These are phyloP conservation scores for silkworm (Bombyx mori) DNA, from an alignment of 1,140 invertebrate species.

Conservation along the genomic window ASM3026992v2 NC_085122.1:7805501-7806000, in stretches of 20 bases:
- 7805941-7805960: too few relatives aligned
- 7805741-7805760: conserved; percentile 2
- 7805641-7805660: conserved; percentile 6
- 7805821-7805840: too few relatives aligned
- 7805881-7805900: too few relatives aligned
- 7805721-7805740: conserved; percentile 2
- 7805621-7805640: conserved; percentile 7
- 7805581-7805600: conserved; percentile 2
- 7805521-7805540: background rate
- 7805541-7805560: background rate
- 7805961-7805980: too few relatives aligned
- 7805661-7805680: conserved; percentile 4
- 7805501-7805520: too few relatives aligned
- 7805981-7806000: too few relatives aligned
- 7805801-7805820: too few relatives aligned
- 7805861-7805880: too few relatives aligned
- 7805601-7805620: conserved; percentile 1
- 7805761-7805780: background rate
- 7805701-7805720: conserved; percentile 7
- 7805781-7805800: too few relatives aligned
- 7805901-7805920: too few relatives aligned
- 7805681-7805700: conserved; percentile 13
- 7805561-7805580: background rate
- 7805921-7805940: too few relatives aligned
- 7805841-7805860: too few relatives aligned